Conservation (phyloP, 2,888 invertebrate species). For the Nycteola revayana region DNA sequence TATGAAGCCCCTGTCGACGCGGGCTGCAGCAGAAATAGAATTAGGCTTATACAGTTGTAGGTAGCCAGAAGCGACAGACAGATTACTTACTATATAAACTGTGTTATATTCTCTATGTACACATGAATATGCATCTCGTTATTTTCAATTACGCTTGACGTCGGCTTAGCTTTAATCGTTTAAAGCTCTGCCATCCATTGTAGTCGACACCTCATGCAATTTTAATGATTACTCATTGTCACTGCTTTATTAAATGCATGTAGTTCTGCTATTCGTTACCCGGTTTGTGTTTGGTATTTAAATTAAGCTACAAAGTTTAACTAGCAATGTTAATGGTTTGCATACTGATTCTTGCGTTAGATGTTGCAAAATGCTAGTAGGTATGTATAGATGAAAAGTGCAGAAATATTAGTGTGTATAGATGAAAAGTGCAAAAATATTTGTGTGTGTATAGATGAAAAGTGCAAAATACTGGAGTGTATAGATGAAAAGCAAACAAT, state of each 20-base stretch:
- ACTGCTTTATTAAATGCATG: conserved; percentile 37
- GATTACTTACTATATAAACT: conserved; percentile 16
- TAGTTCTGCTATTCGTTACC: conserved; percentile 31
- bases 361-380: too few relatives aligned
- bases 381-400: too few relatives aligned
- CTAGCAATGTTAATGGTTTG: conserved; percentile 10
- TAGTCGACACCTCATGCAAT: conserved; percentile 48
- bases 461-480: too few relatives aligned
- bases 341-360: too few relatives aligned
- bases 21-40: conserved; percentile 25
- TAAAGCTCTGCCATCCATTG: conserved; percentile 46
- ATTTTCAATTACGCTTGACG: conserved; percentile 64
- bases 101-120: conserved; percentile 29
- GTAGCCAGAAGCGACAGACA: conserved; percentile 17
- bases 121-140: conserved; percentile 72
- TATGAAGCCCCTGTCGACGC: conserved; percentile 19
- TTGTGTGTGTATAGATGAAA: too few relatives aligned
- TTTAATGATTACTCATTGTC: conserved; percentile 53
- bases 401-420: too few relatives aligned
- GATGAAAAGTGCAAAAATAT: too few relatives aligned
- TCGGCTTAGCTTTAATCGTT: conserved; percentile 43
- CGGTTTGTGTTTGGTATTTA: conserved; percentile 25
- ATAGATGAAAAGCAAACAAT: too few relatives aligned
- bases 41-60: conserved; percentile 14
- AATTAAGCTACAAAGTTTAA: conserved; percentile 10